phyloP scores from a whole-genome alignment of 2,888 invertebrate species.

The Leptinotarsa juncta region DNA sequence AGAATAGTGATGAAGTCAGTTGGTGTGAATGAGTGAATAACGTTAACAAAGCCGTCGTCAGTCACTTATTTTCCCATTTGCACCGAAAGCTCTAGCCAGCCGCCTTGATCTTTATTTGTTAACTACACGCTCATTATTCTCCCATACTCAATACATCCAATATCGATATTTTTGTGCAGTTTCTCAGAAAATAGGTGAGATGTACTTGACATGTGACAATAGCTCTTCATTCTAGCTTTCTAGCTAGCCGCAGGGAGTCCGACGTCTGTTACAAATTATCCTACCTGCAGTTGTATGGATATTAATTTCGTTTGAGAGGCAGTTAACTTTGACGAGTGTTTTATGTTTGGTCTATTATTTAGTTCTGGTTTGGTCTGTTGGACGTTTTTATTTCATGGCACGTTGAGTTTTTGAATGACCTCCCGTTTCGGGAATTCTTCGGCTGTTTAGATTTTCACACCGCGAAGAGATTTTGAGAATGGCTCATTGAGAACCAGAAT shows the following conservation, averaged over 20 bases:
- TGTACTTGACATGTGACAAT: conserved; percentile 56
- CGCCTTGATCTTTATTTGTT: conserved; percentile 55
- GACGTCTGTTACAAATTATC: conserved; percentile 61
- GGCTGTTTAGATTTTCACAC: too few species aligned
- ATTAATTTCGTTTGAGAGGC: conserved; percentile 45
- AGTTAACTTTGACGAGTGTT: conserved; percentile 42
- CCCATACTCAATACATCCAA: conserved; percentile 40
- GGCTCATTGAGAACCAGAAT: too few species aligned
- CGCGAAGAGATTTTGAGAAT: too few species aligned
- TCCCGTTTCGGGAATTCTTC: neutral
- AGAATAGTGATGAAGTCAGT: conserved; percentile 52
- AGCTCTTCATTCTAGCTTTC: conserved; percentile 49
- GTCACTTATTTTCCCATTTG: conserved; percentile 61
- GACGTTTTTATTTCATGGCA: conserved; percentile 8
- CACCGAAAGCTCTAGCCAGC: conserved; percentile 47
- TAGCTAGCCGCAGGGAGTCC: conserved; percentile 47
- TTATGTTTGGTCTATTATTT: conserved; percentile 41
- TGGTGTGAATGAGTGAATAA: conserved; percentile 47
- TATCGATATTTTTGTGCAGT: conserved; percentile 49
- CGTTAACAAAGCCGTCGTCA: conserved; percentile 51
- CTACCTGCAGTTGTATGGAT: conserved; percentile 57
- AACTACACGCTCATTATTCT: conserved; percentile 57
- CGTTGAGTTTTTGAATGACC: neutral
- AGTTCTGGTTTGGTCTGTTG: conserved; percentile 34
- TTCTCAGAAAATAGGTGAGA: conserved; percentile 56